Percentiles rank a stretch among this genome's conserved stretches.
phyloP scores from a whole-genome alignment of 2,888 invertebrate species.

The Frankliniella fusca region DNA sequence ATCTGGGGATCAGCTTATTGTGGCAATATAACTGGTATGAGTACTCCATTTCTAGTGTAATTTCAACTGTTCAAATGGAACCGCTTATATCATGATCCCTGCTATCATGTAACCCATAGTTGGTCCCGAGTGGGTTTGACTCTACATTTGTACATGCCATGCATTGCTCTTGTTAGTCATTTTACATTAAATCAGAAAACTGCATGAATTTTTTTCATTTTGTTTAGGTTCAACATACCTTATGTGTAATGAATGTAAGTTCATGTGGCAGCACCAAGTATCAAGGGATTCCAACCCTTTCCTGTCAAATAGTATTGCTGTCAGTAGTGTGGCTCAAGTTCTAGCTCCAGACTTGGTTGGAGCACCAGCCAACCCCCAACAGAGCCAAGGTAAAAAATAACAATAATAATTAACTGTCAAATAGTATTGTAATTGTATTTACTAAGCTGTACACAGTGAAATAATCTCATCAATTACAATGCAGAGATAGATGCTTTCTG shows the following conservation, averaged over 20 bases:
- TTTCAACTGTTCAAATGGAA: background rate
- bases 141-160: too few species aligned
- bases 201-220: constrained; percentile 25
- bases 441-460: background rate
- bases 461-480: background rate
- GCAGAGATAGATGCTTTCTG: constrained; percentile 33
- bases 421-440: too few species aligned
- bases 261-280: constrained; percentile 35
- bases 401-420: background rate
- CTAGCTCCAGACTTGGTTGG: constrained; percentile 49
- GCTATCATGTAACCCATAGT: too few species aligned
- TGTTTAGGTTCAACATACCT: constrained; percentile 49
- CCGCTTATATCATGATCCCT: background rate
- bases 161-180: too few species aligned
- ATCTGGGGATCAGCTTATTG: constrained; percentile 51
- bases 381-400: constrained; percentile 17
- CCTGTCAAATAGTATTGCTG: constrained; percentile 13
- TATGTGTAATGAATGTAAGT: constrained; percentile 53
- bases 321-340: constrained; percentile 33
- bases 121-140: too few species aligned
- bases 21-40: constrained; percentile 49
- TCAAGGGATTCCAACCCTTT: background rate
- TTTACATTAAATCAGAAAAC: background rate
- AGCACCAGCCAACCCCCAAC: constrained; percentile 42
- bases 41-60: background rate